These are phyloP conservation scores for Chaenocephalus aceratus DNA, from an alignment of 2,113 vertebrate species.

Conservation along the genomic window DNA sequence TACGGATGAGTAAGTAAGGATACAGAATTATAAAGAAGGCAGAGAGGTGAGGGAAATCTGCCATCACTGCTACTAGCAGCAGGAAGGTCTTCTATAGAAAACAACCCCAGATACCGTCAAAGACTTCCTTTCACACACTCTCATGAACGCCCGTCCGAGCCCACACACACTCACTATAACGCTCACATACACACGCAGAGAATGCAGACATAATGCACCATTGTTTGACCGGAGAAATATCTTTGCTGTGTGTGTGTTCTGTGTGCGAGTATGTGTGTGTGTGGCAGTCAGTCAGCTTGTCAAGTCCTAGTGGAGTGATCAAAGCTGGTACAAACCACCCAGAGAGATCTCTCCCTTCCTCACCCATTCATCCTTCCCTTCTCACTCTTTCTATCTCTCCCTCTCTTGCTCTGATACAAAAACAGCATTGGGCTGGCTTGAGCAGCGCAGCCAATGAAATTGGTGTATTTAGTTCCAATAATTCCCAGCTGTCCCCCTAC, in stretches of 20 bases:
- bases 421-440: constrained; percentile 15
- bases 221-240: constrained; percentile 60
- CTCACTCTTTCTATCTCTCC: constrained; percentile 12
- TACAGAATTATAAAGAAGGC: constrained; percentile 3
- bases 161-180: constrained; percentile 38
- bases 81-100: constrained; percentile 68
- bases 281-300: constrained; percentile 71
- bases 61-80: constrained; percentile 64
- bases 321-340: constrained; percentile 80
- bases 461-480: constrained; percentile 63
- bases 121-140: constrained; percentile 75
- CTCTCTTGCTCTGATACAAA: constrained; percentile 46
- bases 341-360: constrained; percentile 72
- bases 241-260: constrained; percentile 50
- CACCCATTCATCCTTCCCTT: constrained; percentile 53
- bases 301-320: constrained; percentile 77
- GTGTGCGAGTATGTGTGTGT: constrained; percentile 37
- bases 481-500: constrained; percentile 63
- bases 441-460: constrained; percentile 59
- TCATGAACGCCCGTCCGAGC: constrained; percentile 32
- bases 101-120: constrained; percentile 73
- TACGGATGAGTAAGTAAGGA: constrained; percentile 51
- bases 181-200: constrained; percentile 1
- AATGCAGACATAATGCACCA: constrained; percentile 56
- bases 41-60: constrained; percentile 53